Conservation (phyloP, 2,888 invertebrate species). For the Hypselothyrea guttata region DNA sequence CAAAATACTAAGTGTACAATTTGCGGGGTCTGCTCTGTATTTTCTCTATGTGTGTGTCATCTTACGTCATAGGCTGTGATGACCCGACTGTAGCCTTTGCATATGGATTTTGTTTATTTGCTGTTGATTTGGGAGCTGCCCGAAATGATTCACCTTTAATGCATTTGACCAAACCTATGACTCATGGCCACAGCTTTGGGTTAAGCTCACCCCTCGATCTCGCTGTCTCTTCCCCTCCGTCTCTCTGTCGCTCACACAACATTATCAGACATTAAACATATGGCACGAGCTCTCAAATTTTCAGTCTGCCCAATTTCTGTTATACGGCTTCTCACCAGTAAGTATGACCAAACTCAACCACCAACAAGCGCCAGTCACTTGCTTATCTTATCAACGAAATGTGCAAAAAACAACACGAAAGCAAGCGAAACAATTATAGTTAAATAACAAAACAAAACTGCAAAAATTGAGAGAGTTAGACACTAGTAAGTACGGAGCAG, state of each 20-base stretch:
- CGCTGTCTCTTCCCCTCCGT: background rate
- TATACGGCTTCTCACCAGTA: slow-evolving; percentile 41
- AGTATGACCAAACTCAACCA: background rate
- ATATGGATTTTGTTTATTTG: background rate
- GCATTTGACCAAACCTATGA: slow-evolving; percentile 30
- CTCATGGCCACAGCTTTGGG: slow-evolving; percentile 23
- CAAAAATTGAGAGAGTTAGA: slow-evolving; percentile 1
- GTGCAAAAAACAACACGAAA: slow-evolving; percentile 32
- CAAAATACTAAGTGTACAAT: too few species aligned
- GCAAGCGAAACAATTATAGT: background rate
- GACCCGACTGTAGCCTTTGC: too few species aligned
- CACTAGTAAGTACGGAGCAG: too few species aligned
- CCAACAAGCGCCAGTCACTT: background rate
- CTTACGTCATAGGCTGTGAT: too few species aligned
- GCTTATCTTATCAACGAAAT: slow-evolving; percentile 48
- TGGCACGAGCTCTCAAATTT: slow-evolving; percentile 34
- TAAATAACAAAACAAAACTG: slow-evolving; percentile 19
- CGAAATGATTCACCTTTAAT: slow-evolving; percentile 52
- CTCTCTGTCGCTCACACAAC: background rate
- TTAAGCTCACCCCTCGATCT: slow-evolving; percentile 2
- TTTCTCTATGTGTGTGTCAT: too few species aligned
- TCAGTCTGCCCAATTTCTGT: slow-evolving; percentile 15
- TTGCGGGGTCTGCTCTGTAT: too few species aligned
- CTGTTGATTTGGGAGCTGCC: slow-evolving; percentile 1
- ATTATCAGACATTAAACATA: slow-evolving; percentile 16